Evolutionary conservation across 2,797 vertebrate genomes (phyloP).

Genomic region (Apogon talboti): DNA sequence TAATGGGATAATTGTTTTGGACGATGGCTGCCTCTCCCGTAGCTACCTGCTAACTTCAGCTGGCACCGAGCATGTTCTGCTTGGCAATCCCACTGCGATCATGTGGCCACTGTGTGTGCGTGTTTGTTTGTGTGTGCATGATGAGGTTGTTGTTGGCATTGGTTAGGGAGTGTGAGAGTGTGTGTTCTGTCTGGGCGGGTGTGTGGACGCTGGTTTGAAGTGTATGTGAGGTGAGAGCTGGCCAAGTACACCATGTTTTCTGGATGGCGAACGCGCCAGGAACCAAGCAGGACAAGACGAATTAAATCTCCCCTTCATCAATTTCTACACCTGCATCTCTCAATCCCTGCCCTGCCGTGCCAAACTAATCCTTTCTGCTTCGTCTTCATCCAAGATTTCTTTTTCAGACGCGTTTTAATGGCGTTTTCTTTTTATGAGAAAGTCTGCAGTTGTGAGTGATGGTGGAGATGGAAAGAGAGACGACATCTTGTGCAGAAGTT

Average conservation of each 20-base stretch:
- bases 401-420: conserved; percentile 30
- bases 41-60: conserved; percentile 44
- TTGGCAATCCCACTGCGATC: conserved; percentile 35
- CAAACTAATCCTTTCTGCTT: conserved; percentile 25
- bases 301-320: conserved; percentile 53
- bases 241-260: conserved; percentile 50
- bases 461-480: not conserved
- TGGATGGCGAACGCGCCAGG: conserved; percentile 32
- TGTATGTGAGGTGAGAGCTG: conserved; percentile 16
- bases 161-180: conserved; percentile 14
- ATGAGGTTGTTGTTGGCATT: conserved; percentile 22
- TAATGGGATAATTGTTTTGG: conserved; percentile 75
- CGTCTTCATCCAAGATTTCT: conserved; percentile 13
- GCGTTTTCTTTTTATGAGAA: conserved; percentile 22
- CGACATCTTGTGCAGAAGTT: conserved; percentile 15
- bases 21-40: conserved; percentile 46
- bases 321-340: conserved; percentile 58
- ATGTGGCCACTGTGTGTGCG: conserved; percentile 9
- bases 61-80: conserved; percentile 17
- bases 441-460: not conserved
- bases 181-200: conserved; percentile 25
- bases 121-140: conserved; percentile 1
- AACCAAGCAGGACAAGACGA: conserved; percentile 42
- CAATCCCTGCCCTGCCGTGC: conserved; percentile 21
- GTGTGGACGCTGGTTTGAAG: conserved; percentile 25